A percentile compares a stretch with the other conserved stretches of the same genome.
These are phyloP conservation scores for Echeneis naucrates DNA, from an alignment of 2,797 vertebrate genomes.

Conservation along the genomic window DNA sequence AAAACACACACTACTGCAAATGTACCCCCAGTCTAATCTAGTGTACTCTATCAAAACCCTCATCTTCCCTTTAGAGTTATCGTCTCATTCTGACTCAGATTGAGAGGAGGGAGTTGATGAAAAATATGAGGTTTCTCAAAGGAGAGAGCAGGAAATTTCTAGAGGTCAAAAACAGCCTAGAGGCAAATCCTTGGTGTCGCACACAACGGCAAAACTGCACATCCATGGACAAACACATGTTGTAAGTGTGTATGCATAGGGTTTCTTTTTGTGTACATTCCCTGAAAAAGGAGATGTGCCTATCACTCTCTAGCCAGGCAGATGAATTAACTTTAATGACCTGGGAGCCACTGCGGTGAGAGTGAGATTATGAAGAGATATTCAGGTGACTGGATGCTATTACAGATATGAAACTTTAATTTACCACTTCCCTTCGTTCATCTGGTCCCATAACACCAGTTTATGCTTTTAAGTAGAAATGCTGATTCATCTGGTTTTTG, in stretches of 20 bases:
- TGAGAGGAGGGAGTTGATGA: slow-evolving; percentile 31
- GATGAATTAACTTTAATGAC: slow-evolving; percentile 42
- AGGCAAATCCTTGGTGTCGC: neutral
- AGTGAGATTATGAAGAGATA: slow-evolving; percentile 46
- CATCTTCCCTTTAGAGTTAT: slow-evolving; percentile 31
- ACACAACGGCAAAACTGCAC: neutral
- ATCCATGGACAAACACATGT: neutral
- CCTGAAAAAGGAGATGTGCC: slow-evolving; percentile 13
- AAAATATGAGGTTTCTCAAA: slow-evolving; percentile 24
- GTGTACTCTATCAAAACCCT: slow-evolving; percentile 32
- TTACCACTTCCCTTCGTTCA: neutral
- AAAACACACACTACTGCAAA: neutral
- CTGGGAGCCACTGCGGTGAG: slow-evolving; percentile 24
- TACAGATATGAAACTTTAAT: slow-evolving; percentile 25
- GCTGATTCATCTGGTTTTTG: slow-evolving; percentile 13
- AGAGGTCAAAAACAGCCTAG: slow-evolving; percentile 27
- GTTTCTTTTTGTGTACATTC: slow-evolving; percentile 24
- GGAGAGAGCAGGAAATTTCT: slow-evolving; percentile 19
- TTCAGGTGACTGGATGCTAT: slow-evolving; percentile 30
- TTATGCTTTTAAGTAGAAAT: slow-evolving; percentile 6
- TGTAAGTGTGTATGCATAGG: slow-evolving; percentile 9
- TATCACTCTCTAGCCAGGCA: slow-evolving; percentile 15
- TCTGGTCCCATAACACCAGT: neutral
- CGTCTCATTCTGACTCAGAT: slow-evolving; percentile 14
- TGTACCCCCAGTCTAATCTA: slow-evolving; percentile 29